Evolutionary conservation across 2,113 vertebrate genomes (phyloP).

Genomic region (Micromys minutus): DNA sequence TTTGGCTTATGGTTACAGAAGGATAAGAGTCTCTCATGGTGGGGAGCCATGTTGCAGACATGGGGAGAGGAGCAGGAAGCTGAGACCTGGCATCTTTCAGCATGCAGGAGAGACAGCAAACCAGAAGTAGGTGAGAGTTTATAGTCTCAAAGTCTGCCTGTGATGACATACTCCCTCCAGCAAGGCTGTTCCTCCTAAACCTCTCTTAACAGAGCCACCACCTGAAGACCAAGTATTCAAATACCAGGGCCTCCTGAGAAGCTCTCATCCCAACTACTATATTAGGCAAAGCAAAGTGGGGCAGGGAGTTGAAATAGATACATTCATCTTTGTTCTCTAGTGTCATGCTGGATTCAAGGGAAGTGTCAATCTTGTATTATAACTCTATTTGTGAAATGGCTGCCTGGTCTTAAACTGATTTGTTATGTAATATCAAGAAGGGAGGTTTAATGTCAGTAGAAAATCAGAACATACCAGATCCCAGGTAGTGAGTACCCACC

Average conservation of each 20-base stretch:
- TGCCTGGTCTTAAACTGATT: neutral
- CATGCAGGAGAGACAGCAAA: no score
- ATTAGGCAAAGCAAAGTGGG: conserved; percentile 5
- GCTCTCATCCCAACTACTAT: neutral
- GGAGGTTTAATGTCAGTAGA: neutral
- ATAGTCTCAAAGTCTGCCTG: neutral
- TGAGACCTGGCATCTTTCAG: neutral
- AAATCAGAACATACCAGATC: neutral
- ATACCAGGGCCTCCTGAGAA: neutral
- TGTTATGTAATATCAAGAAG: neutral
- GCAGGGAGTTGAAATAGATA: conserved; percentile 16
- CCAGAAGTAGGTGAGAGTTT: neutral
- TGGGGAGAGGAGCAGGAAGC: neutral
- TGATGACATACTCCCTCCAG: neutral
- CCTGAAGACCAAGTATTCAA: neutral
- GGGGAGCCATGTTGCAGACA: neutral
- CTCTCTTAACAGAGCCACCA: neutral
- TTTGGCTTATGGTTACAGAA: neutral
- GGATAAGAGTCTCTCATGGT: no score
- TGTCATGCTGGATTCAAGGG: neutral
- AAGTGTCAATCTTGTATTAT: neutral
- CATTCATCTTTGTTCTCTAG: neutral
- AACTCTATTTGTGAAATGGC: neutral
- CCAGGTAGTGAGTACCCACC: neutral
- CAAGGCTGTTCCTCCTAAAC: neutral